Base-by-base conservation (phyloP, 2,113 vertebrate species). In the Salvelinus fontinalis region DNA sequence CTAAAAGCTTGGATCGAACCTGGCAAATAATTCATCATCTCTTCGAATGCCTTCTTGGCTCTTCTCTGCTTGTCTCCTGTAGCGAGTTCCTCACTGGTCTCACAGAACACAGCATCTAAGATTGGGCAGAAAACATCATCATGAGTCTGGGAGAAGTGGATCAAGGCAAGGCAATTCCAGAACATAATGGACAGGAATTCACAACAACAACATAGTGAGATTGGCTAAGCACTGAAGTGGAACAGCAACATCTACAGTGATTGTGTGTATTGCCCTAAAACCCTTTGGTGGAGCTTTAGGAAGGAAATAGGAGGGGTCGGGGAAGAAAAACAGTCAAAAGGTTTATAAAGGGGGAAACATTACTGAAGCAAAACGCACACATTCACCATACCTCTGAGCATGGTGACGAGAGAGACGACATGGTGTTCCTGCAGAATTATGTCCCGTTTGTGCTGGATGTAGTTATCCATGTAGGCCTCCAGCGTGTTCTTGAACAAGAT, bases 1-100 rank as follows among this genome's bases (percentile, higher is more conserved):
- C 49, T 12, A 2, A 51, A 39, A 77, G 20, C 27, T 31, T 44
- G 8, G 31, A 1, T 76, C 81, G 76, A 29, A 99, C 98, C 98
- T 94, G 97, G 97, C 83, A 99, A 89, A 84, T 97, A 99, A 80
- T 88, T 94, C 93, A 96, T 95, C 97, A 99, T 99, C 91, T 96
- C 96, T 76, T 98, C 93, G 79, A 99, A 98, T 3, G 96, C 97
- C 86, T 93, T 89, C 88, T 98, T 96, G 85, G 98, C 98, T 86
- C 97, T 79, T 82, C 87, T 89, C 75, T 93, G 95, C 78, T 95
- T 97, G 78, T 96, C 95, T 81, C 94, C 93, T 0, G 85, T 60
- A 3, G 92, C 93, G 6, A 96, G 91, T 69, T 96, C 93, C 64
- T 95, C 96, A 0, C 90, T 92, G 73, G 87, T 95, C 92, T 99